phyloP scores from a whole-genome alignment of 1,140 invertebrate species.

The Pseudachorutes palmiensis region DNA sequence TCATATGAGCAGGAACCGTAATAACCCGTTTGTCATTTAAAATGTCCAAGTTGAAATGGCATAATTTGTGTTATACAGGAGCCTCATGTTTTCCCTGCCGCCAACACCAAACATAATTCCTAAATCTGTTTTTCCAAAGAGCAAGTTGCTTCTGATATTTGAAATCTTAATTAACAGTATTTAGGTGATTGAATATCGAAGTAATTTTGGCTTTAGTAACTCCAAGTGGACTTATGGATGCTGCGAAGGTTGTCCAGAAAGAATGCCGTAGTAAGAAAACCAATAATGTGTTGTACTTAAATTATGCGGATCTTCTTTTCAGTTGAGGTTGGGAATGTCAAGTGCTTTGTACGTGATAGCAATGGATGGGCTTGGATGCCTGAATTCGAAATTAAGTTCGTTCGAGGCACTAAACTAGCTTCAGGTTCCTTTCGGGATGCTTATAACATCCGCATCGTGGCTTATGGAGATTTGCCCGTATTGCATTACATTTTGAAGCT shows the following conservation, averaged over 20 bases:
- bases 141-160: no score
- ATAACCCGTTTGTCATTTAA: no score
- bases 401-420: background rate
- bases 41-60: no score
- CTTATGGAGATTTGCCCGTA: background rate
- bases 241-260: background rate
- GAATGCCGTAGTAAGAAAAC: background rate
- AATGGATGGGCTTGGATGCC: background rate
- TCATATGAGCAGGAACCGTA: no score
- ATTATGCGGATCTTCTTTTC: background rate
- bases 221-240: background rate
- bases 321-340: background rate
- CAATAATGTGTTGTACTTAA: background rate
- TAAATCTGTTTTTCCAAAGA: no score
- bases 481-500: background rate
- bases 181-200: background rate
- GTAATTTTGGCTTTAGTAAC: background rate
- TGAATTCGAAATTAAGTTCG: background rate
- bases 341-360: background rate
- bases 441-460: background rate
- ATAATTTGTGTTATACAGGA: no score
- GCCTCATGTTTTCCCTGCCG: no score
- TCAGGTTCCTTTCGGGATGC: background rate
- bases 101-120: no score
- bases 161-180: no score